phyloP scores from a whole-genome alignment of 2,797 vertebrate species.

The Argyrosomus regius region DNA sequence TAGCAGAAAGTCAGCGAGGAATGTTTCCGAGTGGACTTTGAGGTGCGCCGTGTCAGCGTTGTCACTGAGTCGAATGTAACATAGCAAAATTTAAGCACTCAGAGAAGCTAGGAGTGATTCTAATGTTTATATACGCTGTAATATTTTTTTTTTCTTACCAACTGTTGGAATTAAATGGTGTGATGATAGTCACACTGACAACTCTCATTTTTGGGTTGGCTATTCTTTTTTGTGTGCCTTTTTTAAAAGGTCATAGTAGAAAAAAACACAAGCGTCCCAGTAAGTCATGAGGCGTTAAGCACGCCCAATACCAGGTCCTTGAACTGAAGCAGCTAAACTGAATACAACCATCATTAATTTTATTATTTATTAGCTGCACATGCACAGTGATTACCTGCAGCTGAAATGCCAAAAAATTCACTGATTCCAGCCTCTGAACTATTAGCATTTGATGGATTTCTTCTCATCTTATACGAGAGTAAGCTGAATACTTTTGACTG shows the following conservation, averaged over 20 bases:
- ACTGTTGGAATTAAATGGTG: slow-evolving; percentile 73
- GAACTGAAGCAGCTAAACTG: neutral
- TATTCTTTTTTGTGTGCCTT: neutral
- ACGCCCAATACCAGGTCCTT: neutral
- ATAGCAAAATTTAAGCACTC: slow-evolving; percentile 57
- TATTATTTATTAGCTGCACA: neutral
- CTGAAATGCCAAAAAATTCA: neutral
- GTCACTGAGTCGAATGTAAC: slow-evolving; percentile 62
- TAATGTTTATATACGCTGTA: slow-evolving; percentile 77
- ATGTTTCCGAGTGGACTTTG: slow-evolving; percentile 45
- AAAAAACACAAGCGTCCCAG: neutral
- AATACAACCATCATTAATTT: neutral
- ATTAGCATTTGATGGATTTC: neutral
- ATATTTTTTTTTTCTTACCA: slow-evolving; percentile 69
- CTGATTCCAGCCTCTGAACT: neutral
- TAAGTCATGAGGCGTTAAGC: neutral
- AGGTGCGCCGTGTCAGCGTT: slow-evolving; percentile 4
- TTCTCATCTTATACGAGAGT: neutral
- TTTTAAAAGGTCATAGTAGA: neutral
- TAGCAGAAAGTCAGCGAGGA: slow-evolving; percentile 41
- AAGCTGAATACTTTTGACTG: neutral
- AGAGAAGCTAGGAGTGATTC: slow-evolving; percentile 35
- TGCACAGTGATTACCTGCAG: neutral
- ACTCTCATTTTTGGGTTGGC: slow-evolving; percentile 11
- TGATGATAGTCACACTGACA: slow-evolving; percentile 26